Base-by-base conservation (phyloP, 53 echinoderm and acorn worm species). In the Paracentrotus lividus region DNA sequence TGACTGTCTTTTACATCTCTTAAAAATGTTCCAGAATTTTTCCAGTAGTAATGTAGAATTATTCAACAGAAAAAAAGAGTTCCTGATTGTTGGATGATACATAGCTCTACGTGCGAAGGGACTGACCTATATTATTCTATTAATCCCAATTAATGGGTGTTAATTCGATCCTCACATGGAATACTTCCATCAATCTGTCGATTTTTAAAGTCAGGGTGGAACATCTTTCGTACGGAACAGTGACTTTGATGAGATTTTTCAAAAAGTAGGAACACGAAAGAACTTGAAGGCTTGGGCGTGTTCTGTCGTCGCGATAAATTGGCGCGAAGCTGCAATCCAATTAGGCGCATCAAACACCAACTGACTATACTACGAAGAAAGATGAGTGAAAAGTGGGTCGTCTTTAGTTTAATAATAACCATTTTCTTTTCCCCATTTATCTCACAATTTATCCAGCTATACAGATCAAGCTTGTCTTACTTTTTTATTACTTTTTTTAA, bases 271-370 rank as follows among this genome's bases (percentile, higher is more conserved):
- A 51, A 51, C 51, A 38, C 72, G 36, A 72, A 36, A 15, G 36
- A 40, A 36, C 72, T 40, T 72, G 72, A 12, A 72, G 18, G 6
- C 40, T 38, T 40, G 72, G 72, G 72, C 72, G 72, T 72, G 4
- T 18, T 72, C 72, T 21, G 72, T 72, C 72, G 36, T 72, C 5
- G 1, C 21, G 72, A 40, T 72, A 72, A 72, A 72, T 72, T 72
- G 72, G 72, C 72, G 72, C 72, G 72, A 72, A 72, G 38, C 18
- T 72, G 72, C 36, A 20, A 72, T 72, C 40, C 36, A 72, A 72
- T 72, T 72, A 72, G 40, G 72, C 72, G 72, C 72, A 40, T 72
- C 61, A 27, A 23, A 31, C 24, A 40, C 64, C 72, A 72, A 40
- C 72, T 72, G 72, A 40, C 36, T 36, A 72, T 40, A 40, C 5